Percentiles rank a stretch among this genome's conserved stretches.
phyloP scores from a whole-genome alignment of 2,888 invertebrate species.

The Drosophila prolongata region DNA sequence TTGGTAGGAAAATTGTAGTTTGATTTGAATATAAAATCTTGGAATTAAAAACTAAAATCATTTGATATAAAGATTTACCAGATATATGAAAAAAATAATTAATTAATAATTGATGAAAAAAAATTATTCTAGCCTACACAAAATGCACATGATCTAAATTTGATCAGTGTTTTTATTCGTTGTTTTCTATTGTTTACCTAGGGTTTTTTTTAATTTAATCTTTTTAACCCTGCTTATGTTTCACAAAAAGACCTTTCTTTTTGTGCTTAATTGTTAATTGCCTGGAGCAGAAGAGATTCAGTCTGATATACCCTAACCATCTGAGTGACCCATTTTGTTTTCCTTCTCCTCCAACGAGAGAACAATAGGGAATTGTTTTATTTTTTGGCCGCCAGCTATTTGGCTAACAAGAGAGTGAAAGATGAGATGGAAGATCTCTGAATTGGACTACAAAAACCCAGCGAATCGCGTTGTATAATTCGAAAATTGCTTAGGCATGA shows the following conservation, averaged over 20 bases:
- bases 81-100: no score
- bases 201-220: no score
- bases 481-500: slow-evolving; percentile 40
- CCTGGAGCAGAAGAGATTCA: not conserved
- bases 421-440: slow-evolving; percentile 8
- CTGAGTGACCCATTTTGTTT: slow-evolving; percentile 60
- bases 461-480: slow-evolving; percentile 23
- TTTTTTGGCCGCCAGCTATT: slow-evolving; percentile 49
- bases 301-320: slow-evolving; percentile 26
- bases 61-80: no score
- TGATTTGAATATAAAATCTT: no score
- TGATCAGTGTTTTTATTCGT: no score
- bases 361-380: slow-evolving; percentile 64
- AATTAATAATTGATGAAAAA: no score
- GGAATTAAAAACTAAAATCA: no score
- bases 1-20: no score
- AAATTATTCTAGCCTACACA: no score
- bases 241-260: not conserved
- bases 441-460: slow-evolving; percentile 32
- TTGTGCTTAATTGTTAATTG: slow-evolving; percentile 15
- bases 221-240: not conserved
- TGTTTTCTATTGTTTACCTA: no score
- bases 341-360: slow-evolving; percentile 13
- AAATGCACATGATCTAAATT: no score
- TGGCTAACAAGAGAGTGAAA: slow-evolving; percentile 52